Conservation (phyloP, 1,140 invertebrate species). For the Euschistus heros region DNA sequence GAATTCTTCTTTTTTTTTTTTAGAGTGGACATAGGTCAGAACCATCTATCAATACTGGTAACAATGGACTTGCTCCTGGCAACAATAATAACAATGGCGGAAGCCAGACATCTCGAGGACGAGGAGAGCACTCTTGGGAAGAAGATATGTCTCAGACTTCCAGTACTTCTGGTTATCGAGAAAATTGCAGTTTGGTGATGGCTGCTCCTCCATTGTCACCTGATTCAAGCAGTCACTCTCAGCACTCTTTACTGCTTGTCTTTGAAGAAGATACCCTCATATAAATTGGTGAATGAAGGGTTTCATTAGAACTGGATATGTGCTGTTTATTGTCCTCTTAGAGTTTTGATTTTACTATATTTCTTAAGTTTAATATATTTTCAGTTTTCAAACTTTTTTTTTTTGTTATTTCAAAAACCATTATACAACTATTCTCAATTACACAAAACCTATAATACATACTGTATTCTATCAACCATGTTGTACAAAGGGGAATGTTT, state of each 20-base stretch:
- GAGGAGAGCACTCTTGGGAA: slow-evolving; percentile 43
- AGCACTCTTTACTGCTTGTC: slow-evolving; percentile 54
- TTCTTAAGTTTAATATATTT: no score
- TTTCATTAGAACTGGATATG: no score
- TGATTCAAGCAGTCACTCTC: slow-evolving; percentile 34
- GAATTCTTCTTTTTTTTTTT: background rate
- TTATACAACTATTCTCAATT: no score
- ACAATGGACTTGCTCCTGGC: background rate
- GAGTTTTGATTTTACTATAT: no score
- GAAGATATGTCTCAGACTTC: slow-evolving; percentile 66
- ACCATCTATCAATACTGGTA: slow-evolving; percentile 12
- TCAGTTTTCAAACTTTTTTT: no score
- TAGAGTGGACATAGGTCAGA: slow-evolving; percentile 16
- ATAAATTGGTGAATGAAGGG: slow-evolving; percentile 34
- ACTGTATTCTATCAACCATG: no score
- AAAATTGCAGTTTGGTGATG: slow-evolving; percentile 31
- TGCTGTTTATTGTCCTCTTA: no score
- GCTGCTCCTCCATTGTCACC: slow-evolving; percentile 36
- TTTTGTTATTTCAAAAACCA: no score
- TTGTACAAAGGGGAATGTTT: no score
- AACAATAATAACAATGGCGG: slow-evolving; percentile 4
- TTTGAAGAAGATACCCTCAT: slow-evolving; percentile 66
- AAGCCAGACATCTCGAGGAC: background rate
- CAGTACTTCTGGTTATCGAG: slow-evolving; percentile 51
- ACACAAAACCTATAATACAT: no score